These are phyloP conservation scores for Rhagonycha fulva DNA, from an alignment of 2,888 invertebrate genomes.

Conservation along the genomic window DNA sequence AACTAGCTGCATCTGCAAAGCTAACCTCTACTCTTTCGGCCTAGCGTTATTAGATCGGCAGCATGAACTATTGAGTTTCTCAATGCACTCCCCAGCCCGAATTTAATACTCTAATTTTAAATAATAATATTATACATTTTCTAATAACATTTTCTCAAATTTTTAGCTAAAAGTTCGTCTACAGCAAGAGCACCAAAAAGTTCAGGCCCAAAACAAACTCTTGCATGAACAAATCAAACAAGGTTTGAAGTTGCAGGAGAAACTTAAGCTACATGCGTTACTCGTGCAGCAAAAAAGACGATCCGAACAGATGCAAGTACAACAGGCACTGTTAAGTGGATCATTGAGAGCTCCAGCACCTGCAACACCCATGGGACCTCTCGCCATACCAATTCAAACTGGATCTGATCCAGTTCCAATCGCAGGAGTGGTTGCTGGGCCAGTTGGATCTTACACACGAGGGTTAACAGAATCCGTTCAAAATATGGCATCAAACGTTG, in stretches of 20 bases:
- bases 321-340: not conserved
- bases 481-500: not conserved
- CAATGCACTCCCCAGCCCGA: no score
- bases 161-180: slow-evolving; percentile 51
- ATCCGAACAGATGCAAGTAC: not conserved
- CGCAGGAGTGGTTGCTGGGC: not conserved
- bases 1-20: no score
- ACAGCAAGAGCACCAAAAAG: slow-evolving; percentile 50
- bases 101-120: no score
- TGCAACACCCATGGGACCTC: not conserved
- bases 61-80: no score
- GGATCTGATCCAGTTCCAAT: not conserved
- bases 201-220: slow-evolving; percentile 50
- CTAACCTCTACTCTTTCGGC: no score
- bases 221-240: slow-evolving; percentile 52
- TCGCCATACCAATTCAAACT: not conserved
- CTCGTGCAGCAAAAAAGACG: slow-evolving; percentile 35
- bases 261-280: slow-evolving; percentile 49
- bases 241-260: slow-evolving; percentile 51
- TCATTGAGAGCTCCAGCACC: not conserved
- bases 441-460: not conserved
- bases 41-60: no score
- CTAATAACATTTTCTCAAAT: not conserved
- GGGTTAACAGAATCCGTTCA: not conserved
- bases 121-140: no score